These are phyloP conservation scores for Meteorus cinctellus DNA, from an alignment of 2,888 invertebrate species.

Conservation along the genomic window DNA sequence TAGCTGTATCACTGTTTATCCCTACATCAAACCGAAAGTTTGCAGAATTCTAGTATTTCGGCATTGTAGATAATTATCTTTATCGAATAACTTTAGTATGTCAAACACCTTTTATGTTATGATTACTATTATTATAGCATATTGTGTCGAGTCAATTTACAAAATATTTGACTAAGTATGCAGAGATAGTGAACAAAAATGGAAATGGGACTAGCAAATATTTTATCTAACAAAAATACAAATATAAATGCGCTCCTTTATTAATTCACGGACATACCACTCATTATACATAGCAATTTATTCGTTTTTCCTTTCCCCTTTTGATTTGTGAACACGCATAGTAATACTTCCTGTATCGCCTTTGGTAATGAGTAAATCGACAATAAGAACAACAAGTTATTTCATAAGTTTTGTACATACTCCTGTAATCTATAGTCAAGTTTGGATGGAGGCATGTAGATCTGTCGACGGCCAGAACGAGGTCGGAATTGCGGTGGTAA, in stretches of 20 bases:
- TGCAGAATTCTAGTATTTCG: neutral
- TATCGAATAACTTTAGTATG: no score
- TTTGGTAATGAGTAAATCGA: neutral
- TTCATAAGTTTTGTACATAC: conserved; percentile 52
- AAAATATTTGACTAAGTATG: neutral
- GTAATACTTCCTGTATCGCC: conserved; percentile 8
- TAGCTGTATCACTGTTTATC: neutral
- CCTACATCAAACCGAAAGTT: neutral
- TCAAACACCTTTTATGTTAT: no score
- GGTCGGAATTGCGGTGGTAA: conserved; percentile 65
- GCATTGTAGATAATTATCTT: neutral
- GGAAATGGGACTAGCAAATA: neutral
- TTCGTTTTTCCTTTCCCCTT: conserved; percentile 27
- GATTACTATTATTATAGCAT: neutral
- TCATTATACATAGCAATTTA: conserved; percentile 10
- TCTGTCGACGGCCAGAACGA: conserved; percentile 64
- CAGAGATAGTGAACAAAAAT: neutral
- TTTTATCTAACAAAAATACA: conserved; percentile 45
- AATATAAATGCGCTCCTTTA: conserved; percentile 53
- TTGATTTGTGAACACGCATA: conserved; percentile 18
- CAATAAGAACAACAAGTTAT: neutral
- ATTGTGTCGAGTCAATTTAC: neutral
- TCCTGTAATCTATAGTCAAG: conserved; percentile 61
- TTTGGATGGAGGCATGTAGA: conserved; percentile 62
- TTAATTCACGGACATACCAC: conserved; percentile 40